Evolutionary conservation across 2,888 invertebrate genomes (phyloP), one percentile per base, ranked within the genome.

Genomic region (Hirtodrosophila duncani): DNA sequence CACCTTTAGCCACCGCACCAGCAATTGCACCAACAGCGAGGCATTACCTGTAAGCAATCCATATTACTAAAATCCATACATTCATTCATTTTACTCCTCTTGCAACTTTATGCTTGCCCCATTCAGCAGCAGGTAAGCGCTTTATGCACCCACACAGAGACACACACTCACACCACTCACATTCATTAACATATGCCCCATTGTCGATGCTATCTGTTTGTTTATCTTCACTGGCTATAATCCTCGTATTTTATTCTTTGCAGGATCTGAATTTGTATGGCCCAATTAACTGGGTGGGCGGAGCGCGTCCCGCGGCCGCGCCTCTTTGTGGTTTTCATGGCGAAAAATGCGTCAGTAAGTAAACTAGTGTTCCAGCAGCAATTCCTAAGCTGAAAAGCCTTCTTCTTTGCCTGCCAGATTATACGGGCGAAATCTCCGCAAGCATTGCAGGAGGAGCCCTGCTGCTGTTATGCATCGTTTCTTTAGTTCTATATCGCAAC

Each of bases 271-370:
- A 92, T 70, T 88, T 96, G 83, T 90, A 90, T 30, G 90, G 90
- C 20, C 87, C 89, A 30, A 91, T 97, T 68, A 89, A 92, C 60
- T 97, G 97, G 97, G 89, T 94, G 14, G 90, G 91, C 7, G 66
- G 63, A 5, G 88, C 88, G 31, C 93, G 92, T 24, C 97, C 97
- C 0, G 89, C 93, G 9, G 94, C 96, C 1, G 95, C 94, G 77
- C 97, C 97, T 1, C 88, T 89, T 16, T 97, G 97, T 86, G 97
- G 97, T n/a, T 97, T 95, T 86, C 89, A 91, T 21, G 95, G 93
- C 42, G 95, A 96, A 88, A 93, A 94, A 85, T 97, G 97, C 86
- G 93, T 94, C 82, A 92, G 96, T 96, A 89, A 91, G 93, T 92
- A 51, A 1, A 7, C 9, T 4, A n/a, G 4, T 38, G 3, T n/a